Evolutionary conservation across 2,113 vertebrate species (phyloP), one percentile per base, ranked within the genome.

Genomic region (Clarias batrachus): DNA sequence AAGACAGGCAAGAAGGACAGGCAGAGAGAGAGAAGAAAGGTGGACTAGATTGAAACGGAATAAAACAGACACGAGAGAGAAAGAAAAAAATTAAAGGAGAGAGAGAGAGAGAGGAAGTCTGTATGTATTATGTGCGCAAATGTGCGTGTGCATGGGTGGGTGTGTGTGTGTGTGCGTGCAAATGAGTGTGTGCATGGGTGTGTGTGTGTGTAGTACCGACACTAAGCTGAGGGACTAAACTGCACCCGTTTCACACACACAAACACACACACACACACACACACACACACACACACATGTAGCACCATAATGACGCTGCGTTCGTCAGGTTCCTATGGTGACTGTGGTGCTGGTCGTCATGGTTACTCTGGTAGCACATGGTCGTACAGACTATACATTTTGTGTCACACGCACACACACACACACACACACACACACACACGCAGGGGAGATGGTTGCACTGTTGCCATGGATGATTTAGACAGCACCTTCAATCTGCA

Each of bases 61-160:
- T 19, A 74, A 71, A 59, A 65, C 27, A 71, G 27, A 56, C 54
- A 5, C 37, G 60, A 63, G 60, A 78, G 83, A 41, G 78, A 63
- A 83, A 93, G 89, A 91, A 48, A 48, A 48, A 59, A 48, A 83
- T 16, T 76, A 79, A 84, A 30, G 60, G 57, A 87, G 85, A 30
- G 85, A 27, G 85, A 30, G 85, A 27, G 85, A 83, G 77, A 4
- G 57, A 41, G 70, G 37, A 30, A 37, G 16, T 48, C 48, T 48
- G 48, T 60, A 27, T 60, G 73, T n/a, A 4, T 41, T 68, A 41
- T 82, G 82, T 71, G 65, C 71, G 65, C 71, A 66, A 37, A 37
- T 37, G 33, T 71, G 66, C 71, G 82, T 33, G 66, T 74, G 68
- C 70, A 48, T 71, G 82, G 30, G 60, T 41, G 41, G 27, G n/a